These are phyloP conservation scores for Dryomyza anilis DNA, from an alignment of 2,888 invertebrate species.

Conservation along the genomic window DNA sequence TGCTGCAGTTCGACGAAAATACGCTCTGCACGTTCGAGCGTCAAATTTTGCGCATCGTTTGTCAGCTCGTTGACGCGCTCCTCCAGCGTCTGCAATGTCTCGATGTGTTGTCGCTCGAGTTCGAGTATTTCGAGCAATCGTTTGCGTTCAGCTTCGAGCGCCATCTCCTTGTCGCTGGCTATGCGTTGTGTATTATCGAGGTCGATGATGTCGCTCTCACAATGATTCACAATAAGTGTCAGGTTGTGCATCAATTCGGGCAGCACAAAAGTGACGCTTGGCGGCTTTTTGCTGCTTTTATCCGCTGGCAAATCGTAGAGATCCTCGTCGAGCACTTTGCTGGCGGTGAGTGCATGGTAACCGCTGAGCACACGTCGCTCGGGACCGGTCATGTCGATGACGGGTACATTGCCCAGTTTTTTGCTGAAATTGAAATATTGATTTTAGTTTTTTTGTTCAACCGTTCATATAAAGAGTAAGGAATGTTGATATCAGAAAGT, in stretches of 20 bases:
- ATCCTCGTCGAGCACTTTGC: constrained; percentile 64
- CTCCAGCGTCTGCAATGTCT: constrained; percentile 73
- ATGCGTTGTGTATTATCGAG: constrained; percentile 79
- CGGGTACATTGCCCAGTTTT: constrained; percentile 86
- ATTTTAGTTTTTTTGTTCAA: no score
- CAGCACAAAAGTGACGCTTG: constrained; percentile 73
- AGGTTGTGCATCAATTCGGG: constrained; percentile 94
- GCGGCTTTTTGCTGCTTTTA: constrained; percentile 19
- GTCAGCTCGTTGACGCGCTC: constrained; percentile 67
- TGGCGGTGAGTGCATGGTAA: constrained; percentile 86
- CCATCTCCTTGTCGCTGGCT: constrained; percentile 78
- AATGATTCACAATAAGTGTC: constrained; percentile 86
- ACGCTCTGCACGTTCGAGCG: constrained; percentile 61
- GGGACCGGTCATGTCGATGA: constrained; percentile 98
- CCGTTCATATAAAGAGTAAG: no score
- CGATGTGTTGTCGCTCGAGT: constrained; percentile 75
- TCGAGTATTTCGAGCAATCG: constrained; percentile 70
- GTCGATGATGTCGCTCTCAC: constrained; percentile 93
- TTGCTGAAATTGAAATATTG: constrained; percentile 55
- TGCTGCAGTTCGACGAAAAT: constrained; percentile 62
- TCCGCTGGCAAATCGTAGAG: constrained; percentile 70
- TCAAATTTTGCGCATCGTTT: constrained; percentile 55
- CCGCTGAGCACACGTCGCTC: constrained; percentile 91
- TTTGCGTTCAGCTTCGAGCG: constrained; percentile 78
- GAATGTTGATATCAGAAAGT: no score